A percentile compares a stretch with the other conserved stretches of the same genome.
Evolutionary conservation across 2,888 invertebrate genomes (phyloP).

Genomic region (Nymphalis polychloros): DNA sequence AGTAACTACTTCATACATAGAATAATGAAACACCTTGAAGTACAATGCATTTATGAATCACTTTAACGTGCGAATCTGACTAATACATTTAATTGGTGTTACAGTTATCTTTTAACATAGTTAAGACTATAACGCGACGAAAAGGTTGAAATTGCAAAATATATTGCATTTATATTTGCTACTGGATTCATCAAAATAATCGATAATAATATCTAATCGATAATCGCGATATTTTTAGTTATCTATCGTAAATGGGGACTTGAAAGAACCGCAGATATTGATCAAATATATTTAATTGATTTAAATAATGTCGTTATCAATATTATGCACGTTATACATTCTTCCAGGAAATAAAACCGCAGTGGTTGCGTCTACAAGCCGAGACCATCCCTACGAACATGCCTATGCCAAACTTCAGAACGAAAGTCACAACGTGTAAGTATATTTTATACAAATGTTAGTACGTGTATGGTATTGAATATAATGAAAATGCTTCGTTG

Average conservation of each 20-base stretch:
- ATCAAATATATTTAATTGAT: slow-evolving; percentile 22
- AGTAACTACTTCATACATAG: slow-evolving; percentile 1
- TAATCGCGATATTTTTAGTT: slow-evolving; percentile 40
- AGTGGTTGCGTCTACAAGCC: slow-evolving; percentile 62
- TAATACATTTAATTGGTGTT: slow-evolving; percentile 13
- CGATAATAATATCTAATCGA: too few species aligned
- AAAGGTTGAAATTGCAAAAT: slow-evolving; percentile 3
- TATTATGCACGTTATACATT: slow-evolving; percentile 8
- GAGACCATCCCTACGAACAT: slow-evolving; percentile 87
- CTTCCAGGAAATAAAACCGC: slow-evolving; percentile 61
- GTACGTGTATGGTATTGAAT: background rate
- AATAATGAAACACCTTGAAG: slow-evolving; percentile 14
- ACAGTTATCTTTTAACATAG: background rate
- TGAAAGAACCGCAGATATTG: slow-evolving; percentile 50
- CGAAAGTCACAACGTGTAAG: slow-evolving; percentile 70
- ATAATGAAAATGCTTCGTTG: too few species aligned
- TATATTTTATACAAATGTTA: background rate
- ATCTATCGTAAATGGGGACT: slow-evolving; percentile 32
- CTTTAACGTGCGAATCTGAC: slow-evolving; percentile 14
- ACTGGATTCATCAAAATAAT: slow-evolving; percentile 42
- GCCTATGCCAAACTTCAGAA: slow-evolving; percentile 88
- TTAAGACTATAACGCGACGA: background rate
- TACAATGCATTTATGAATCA: slow-evolving; percentile 27
- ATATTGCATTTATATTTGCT: slow-evolving; percentile 35
- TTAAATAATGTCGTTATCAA: slow-evolving; percentile 1